phyloP scores from a whole-genome alignment of 2,113 vertebrate genomes.

The Microcebus tavaratra region DNA sequence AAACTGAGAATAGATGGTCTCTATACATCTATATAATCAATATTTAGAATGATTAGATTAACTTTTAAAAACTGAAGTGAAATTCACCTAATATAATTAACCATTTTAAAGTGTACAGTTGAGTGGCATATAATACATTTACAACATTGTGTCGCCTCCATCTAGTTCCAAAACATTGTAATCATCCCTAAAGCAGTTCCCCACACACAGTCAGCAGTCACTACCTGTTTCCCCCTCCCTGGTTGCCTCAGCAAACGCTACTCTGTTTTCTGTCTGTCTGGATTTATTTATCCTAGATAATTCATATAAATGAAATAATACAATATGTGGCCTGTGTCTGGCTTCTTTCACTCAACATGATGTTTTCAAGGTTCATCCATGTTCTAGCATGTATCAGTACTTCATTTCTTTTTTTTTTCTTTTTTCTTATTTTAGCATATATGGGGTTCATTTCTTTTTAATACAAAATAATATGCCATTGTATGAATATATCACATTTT shows the following conservation, averaged over 20 bases:
- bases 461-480: background rate
- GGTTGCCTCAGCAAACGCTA: too few relatives aligned
- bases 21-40: conserved; percentile 75
- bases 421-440: too few relatives aligned
- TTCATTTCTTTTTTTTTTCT: background rate
- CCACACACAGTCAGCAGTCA: background rate
- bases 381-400: background rate
- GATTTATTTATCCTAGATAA: background rate
- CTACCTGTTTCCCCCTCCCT: background rate
- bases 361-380: background rate
- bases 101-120: background rate
- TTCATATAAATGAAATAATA: background rate
- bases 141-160: background rate
- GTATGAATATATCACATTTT: background rate
- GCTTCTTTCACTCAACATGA: background rate
- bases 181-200: background rate
- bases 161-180: background rate
- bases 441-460: background rate
- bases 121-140: background rate
- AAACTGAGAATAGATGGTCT: conserved; percentile 79
- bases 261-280: background rate
- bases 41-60: background rate
- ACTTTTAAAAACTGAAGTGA: background rate
- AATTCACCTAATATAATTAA: background rate
- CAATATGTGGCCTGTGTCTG: background rate